These are phyloP conservation scores for Torymus tubicola DNA, from an alignment of 2,888 invertebrate genomes.

Conservation along the genomic window DNA sequence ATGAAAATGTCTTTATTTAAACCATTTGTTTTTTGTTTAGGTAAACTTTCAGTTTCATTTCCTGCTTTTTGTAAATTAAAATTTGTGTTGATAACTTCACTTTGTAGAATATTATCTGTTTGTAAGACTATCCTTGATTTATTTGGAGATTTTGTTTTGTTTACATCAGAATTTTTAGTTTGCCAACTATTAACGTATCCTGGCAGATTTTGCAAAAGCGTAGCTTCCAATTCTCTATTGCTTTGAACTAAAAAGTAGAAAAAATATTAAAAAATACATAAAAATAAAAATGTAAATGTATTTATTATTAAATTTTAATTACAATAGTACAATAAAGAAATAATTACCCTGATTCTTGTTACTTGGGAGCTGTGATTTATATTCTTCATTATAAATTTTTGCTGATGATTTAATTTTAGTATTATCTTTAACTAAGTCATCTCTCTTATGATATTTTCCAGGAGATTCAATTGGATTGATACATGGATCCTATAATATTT, in stretches of 20 bases:
- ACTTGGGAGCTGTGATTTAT: constrained; percentile 1
- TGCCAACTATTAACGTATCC: constrained; percentile 34
- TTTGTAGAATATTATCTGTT: neutral
- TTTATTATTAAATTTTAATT: neutral
- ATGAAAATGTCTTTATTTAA: constrained; percentile 3
- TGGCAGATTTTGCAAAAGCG: constrained; percentile 50
- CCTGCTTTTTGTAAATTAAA: constrained; percentile 13
- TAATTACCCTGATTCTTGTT: constrained; percentile 9
- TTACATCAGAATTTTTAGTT: constrained; percentile 1
- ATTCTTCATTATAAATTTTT: constrained; percentile 23
- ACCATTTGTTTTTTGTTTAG: neutral
- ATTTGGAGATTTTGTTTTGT: constrained; percentile 11
- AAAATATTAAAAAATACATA: neutral
- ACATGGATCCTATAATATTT: constrained; percentile 10
- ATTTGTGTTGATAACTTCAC: neutral
- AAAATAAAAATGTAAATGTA: constrained; percentile 15
- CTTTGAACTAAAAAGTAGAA: constrained; percentile 8
- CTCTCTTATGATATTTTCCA: constrained; percentile 18
- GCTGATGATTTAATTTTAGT: constrained; percentile 1
- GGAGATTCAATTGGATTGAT: neutral
- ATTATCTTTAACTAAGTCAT: constrained; percentile 18
- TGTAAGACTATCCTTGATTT: neutral
- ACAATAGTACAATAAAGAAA: constrained; percentile 8
- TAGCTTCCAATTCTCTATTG: constrained; percentile 29
- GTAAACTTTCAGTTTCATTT: constrained; percentile 11